phyloP scores from a whole-genome alignment of 1,140 invertebrate genomes.

The Drosophila dunni region DNA sequence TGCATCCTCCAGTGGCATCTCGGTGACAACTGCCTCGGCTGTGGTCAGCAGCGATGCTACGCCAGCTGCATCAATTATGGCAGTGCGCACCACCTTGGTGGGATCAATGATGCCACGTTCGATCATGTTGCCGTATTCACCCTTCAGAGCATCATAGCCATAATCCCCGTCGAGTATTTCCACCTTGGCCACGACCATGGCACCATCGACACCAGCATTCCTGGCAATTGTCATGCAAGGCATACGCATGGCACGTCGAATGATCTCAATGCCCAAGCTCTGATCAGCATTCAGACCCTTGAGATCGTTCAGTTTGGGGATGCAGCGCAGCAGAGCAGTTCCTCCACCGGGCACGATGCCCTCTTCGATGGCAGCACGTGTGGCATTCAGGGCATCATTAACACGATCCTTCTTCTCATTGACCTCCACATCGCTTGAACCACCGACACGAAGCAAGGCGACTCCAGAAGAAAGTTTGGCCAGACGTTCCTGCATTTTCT shows the following conservation, averaged over 20 bases:
- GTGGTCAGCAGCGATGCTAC: constrained; percentile 98
- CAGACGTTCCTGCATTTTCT: constrained; percentile 98
- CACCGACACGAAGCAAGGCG: constrained; percentile 97
- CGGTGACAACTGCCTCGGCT: constrained; percentile 97
- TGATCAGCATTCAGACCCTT: constrained; percentile 94
- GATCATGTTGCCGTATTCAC: constrained; percentile 98
- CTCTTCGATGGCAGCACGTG: constrained; percentile 98
- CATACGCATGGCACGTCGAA: constrained; percentile 95
- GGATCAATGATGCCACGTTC: constrained; percentile 99
- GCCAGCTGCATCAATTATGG: constrained; percentile 98
- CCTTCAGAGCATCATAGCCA: constrained; percentile 98
- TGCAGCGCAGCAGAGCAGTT: constrained; percentile 95
- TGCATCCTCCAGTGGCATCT: constrained; percentile 96
- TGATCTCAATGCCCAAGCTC: constrained; percentile 92
- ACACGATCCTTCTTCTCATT: constrained; percentile 99
- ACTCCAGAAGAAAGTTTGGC: constrained; percentile 97
- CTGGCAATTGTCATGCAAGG: constrained; percentile 97
- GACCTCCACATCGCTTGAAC: constrained; percentile 99
- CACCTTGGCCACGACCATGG: constrained; percentile 97
- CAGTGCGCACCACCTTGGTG: constrained; percentile 98
- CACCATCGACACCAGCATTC: constrained; percentile 98
- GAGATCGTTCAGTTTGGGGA: constrained; percentile 89
- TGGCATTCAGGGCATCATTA: constrained; percentile 99
- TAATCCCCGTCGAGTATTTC: constrained; percentile 90
- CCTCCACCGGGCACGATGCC: constrained; percentile 99